A percentile compares a stretch with the other conserved stretches of the same genome.
Evolutionary conservation across 2,888 invertebrate genomes (phyloP).

Genomic region (Holacanthella duospinosa): DNA sequence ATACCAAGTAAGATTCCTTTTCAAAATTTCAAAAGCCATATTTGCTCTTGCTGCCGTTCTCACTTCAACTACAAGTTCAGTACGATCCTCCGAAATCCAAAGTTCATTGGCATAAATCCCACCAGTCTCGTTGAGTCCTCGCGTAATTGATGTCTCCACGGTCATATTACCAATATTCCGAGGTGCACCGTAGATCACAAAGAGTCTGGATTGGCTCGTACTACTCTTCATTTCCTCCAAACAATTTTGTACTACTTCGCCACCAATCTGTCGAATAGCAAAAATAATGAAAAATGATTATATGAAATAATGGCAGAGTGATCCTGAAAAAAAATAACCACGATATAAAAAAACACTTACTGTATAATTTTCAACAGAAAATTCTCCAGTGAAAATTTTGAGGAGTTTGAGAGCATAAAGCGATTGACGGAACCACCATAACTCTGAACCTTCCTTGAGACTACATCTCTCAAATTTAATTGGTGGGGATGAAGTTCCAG

Average conservation of each 20-base stretch:
- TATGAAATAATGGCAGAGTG: too few relatives aligned
- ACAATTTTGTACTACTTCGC: background rate
- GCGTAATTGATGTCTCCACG: conserved; percentile 14
- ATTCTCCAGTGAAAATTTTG: background rate
- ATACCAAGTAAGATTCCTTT: conserved; percentile 20
- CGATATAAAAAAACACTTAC: background rate
- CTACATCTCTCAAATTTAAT: background rate
- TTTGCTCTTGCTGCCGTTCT: conserved; percentile 9
- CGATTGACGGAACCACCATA: background rate
- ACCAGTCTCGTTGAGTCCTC: conserved; percentile 18
- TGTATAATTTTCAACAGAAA: background rate
- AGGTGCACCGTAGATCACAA: conserved; percentile 21
- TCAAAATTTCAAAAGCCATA: conserved; percentile 14
- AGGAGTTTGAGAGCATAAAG: background rate
- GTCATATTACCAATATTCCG: conserved; percentile 18
- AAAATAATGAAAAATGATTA: too few relatives aligned
- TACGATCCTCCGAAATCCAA: conserved; percentile 15
- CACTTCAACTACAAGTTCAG: conserved; percentile 16
- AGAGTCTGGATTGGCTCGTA: conserved; percentile 9
- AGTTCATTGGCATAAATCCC: conserved; percentile 21
- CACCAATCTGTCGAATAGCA: background rate
- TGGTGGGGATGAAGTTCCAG: background rate
- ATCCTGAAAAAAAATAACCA: too few relatives aligned
- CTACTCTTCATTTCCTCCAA: background rate
- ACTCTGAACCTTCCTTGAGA: background rate